Base-by-base conservation (phyloP, 2,113 vertebrate genomes). In the Thymallus thymallus region DNA sequence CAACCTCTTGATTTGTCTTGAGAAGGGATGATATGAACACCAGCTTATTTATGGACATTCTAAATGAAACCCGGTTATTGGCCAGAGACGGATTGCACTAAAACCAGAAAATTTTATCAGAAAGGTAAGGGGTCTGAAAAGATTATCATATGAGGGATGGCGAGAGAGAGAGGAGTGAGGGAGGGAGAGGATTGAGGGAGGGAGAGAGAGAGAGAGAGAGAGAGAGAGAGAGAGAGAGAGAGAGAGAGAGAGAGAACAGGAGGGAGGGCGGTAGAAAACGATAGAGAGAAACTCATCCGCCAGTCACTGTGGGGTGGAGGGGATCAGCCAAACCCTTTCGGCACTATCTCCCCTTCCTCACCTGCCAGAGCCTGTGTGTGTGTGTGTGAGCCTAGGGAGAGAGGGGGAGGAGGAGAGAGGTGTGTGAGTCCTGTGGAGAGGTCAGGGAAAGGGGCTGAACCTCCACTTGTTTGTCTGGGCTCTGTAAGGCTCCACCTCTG, bases 41-140 rank as follows among this genome's bases (percentile, higher is more conserved):
- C 61, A 68, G 63, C 55, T 63, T 78, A 78, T 79, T 78, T 5
- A 26, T 87, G 84, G 85, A 90, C 85, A 90, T 88, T 89, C 86
- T 88, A 90, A 90, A 88, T 89, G 77, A 85, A 86, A 55, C 77
- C 71, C 83, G 82, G 87, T 84, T 88, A 86, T 90, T 91, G 90
- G 88, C 88, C 90, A 89, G 86, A 88, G 88, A 89, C 87, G 87
- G 89, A 90, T 92, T 91, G 90, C 83, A 88, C 89, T 91, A 91
- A 92, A 91, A 92, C 90, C 90, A 88, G 88, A 92, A 92, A 90
- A 91, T 90, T 89, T 86, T 91, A 92, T 93, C 92, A 93, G 87
- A 91, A 90, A 83, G 92, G 89, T 91, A 90, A 86, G 88, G 89
- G 87, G 91, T 88, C 90, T 90, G 92, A 93, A 88, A 87, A 92